Evolutionary conservation across 37 sponge, comb jelly and placozoan species (phyloP).

Genomic region (Geodia barretti): DNA sequence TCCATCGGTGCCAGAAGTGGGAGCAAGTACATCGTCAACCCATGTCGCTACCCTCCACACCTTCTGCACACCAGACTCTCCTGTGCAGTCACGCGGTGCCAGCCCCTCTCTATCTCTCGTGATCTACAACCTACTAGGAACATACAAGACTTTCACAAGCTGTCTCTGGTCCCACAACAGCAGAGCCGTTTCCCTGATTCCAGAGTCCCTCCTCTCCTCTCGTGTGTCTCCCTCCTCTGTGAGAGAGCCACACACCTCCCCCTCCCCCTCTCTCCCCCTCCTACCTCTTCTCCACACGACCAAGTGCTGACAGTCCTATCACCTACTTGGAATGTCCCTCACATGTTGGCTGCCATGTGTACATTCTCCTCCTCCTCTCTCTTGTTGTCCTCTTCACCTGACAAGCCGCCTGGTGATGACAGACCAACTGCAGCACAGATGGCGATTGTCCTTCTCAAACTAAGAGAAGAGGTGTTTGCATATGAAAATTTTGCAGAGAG

Average conservation of each 20-base stretch:
- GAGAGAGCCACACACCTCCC: not conserved
- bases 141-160: too few species aligned
- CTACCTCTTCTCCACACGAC: too few species aligned
- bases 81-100: not conserved
- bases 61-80: not conserved
- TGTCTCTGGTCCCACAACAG: not conserved
- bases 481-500: not conserved
- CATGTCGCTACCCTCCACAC: not conserved
- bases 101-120: not conserved
- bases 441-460: slow-evolving; percentile 54
- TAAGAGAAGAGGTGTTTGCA: slow-evolving; percentile 87
- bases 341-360: not conserved
- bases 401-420: not conserved
- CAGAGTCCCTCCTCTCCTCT: not conserved
- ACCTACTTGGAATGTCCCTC: too few species aligned
- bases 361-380: not conserved
- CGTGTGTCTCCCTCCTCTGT: not conserved
- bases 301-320: too few species aligned
- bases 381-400: not conserved
- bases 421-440: slow-evolving; percentile 58
- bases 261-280: not conserved
- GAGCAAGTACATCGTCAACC: not conserved
- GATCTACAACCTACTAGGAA: not conserved
- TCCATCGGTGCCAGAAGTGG: not conserved
- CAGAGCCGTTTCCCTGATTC: not conserved